Evolutionary conservation across 2,797 vertebrate species (phyloP).

Genomic region (Crax fasciolata): DNA sequence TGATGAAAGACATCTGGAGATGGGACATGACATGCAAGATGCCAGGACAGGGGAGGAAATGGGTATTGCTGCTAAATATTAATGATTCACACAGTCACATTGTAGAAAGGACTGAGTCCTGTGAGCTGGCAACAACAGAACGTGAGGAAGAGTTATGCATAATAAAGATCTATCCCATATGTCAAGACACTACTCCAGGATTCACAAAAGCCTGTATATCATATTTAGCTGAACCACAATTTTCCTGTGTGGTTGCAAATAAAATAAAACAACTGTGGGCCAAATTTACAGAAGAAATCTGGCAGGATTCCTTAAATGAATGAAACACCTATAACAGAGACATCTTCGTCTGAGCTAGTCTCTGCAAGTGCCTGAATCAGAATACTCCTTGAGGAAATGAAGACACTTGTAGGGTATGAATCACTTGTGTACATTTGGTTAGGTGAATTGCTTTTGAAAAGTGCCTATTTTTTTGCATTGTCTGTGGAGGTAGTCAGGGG

Average conservation of each 20-base stretch:
- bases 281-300: neutral
- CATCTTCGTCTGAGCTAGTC: neutral
- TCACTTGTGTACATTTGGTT: neutral
- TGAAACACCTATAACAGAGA: neutral
- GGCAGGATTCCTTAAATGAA: neutral
- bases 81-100: rapidly evolving
- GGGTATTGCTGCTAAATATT: rapidly evolving
- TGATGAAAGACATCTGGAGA: neutral
- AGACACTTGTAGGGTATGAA: neutral
- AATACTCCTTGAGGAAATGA: neutral
- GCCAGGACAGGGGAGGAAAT: neutral
- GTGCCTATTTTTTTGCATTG: neutral
- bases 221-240: neutral
- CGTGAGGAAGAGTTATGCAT: neutral
- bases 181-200: neutral
- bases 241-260: neutral
- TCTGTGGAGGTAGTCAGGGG: neutral
- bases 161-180: neutral
- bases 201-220: neutral
- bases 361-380: neutral
- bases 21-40: neutral
- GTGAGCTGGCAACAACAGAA: neutral
- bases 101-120: neutral
- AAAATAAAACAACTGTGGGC: neutral
- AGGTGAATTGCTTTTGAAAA: neutral